Percentiles rank a stretch among this genome's conserved stretches.
These are phyloP conservation scores for Drosophila watanabei DNA, from an alignment of 1,140 invertebrate species.

Conservation along the genomic window DNA sequence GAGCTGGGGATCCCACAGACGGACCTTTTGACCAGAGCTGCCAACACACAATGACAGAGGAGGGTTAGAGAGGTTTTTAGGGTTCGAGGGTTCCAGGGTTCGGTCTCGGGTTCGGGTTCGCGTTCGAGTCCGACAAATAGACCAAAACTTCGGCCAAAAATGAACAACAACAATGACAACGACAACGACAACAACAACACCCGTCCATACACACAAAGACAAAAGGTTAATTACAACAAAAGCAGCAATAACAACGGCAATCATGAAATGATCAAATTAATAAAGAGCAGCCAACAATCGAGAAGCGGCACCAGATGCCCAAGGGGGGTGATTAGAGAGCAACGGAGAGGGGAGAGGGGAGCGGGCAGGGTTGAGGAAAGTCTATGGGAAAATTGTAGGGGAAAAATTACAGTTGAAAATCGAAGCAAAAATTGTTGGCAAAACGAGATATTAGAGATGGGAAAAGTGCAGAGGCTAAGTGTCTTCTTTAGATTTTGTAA, in stretches of 20 bases:
- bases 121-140: conserved; percentile 38
- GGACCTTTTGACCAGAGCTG: conserved; percentile 55
- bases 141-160: conserved; percentile 45
- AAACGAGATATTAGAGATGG: conserved; percentile 23
- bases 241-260: conserved; percentile 61
- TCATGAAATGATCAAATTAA: conserved; percentile 82
- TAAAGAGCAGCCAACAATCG: conserved; percentile 77
- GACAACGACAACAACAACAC: conserved; percentile 29
- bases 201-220: conserved; percentile 55
- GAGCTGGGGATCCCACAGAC: conserved; percentile 33
- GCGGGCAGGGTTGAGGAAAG: conserved; percentile 26
- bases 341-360: conserved; percentile 4
- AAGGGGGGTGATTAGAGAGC: conserved; percentile 55
- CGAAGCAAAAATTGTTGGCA: conserved; percentile 53
- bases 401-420: conserved; percentile 63
- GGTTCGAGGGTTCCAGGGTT: not conserved
- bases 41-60: conserved; percentile 26
- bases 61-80: not conserved
- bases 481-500: not conserved
- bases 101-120: not conserved
- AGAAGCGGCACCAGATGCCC: conserved; percentile 40
- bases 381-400: conserved; percentile 69
- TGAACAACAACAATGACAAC: conserved; percentile 27
- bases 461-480: not conserved
- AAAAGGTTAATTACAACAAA: conserved; percentile 82